Base-by-base conservation (phyloP, 2,888 invertebrate genomes). In the Globia sparganii region DNA sequence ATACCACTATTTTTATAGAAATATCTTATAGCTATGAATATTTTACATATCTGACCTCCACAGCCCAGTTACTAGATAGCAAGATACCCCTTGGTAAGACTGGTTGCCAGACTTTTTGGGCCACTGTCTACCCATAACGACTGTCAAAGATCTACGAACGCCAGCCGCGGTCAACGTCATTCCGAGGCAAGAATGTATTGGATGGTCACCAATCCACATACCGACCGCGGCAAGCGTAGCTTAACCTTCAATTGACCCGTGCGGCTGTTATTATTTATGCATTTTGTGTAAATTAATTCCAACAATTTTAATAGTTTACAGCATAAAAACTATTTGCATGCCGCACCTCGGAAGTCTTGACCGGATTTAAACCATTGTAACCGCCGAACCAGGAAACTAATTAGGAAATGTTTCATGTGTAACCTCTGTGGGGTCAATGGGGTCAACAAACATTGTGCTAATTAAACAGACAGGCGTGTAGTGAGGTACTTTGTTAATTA, bases 381-480 rank as follows among this genome's bases (percentile, higher is more conserved):
- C 72, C 46, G 53, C 37, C 43, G 18, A 31, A 28, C 53, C 53
- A 25, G 58, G 72, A 72, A 82, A 67, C 80, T 70, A 75, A 83
- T 83, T 83, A 83, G 62, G 25, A 15, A 78, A 73, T 78, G 71
- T 64, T 74, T 73, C 31, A 78, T 70, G 43, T 69, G 34, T 34
- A 62, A 72, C 82, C 65, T 74, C 28, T 4, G 15, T 15, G 34
- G n/a, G 82, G 79, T 75, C 83, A 67, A 43, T 13, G 67, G 15
- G 75, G 75, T 81, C 67, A 61, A 56, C 70, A 11, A 56, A 80
- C 53, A 56, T 49, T 69, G 49, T 28, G 37, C 13, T 72, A 65
- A 70, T 75, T 79, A 70, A 62, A 75, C 13, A 25, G 75, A 75
- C 34, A 64, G 28, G 31, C 15, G 6, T 15, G n/a, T 53, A 15